phyloP scores from a whole-genome alignment of 37 sponge, comb jelly and placozoan species.

The Beroe forskalii region DNA sequence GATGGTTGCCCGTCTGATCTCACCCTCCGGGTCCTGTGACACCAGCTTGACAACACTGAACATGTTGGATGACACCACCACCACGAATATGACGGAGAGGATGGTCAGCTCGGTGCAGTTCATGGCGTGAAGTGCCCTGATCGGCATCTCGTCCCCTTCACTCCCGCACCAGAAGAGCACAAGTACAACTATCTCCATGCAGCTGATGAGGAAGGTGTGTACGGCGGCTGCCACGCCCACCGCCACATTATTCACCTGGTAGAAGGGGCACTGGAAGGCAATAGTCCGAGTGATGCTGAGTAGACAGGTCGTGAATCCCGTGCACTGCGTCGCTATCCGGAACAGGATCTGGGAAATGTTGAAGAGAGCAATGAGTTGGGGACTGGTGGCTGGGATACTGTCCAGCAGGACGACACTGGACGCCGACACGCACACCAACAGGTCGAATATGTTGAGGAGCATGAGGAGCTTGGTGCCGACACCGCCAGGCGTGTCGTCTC shows the following conservation, averaged over 20 bases:
- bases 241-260: background rate
- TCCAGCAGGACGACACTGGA: background rate
- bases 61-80: background rate
- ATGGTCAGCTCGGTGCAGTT: background rate
- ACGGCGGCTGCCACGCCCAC: background rate
- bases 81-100: background rate
- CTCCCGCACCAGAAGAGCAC: background rate
- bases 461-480: conserved; percentile 23
- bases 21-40: background rate
- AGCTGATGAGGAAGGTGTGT: background rate
- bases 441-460: conserved; percentile 23
- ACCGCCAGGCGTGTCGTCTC: background rate
- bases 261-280: background rate
- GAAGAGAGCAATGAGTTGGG: background rate
- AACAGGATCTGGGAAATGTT: background rate
- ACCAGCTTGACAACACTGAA: background rate
- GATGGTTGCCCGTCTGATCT: background rate
- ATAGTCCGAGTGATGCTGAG: conserved; percentile 24
- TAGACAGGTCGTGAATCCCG: conserved; percentile 20
- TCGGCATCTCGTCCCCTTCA: background rate
- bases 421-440: background rate
- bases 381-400: background rate
- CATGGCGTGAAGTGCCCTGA: background rate
- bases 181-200: background rate
- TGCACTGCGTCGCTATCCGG: conserved; percentile 11